A percentile compares a stretch with the other conserved stretches of the same genome.
These are phyloP conservation scores for Tribolium castaneum DNA, from an alignment of 1,140 invertebrate species.

Conservation along the genomic window DNA sequence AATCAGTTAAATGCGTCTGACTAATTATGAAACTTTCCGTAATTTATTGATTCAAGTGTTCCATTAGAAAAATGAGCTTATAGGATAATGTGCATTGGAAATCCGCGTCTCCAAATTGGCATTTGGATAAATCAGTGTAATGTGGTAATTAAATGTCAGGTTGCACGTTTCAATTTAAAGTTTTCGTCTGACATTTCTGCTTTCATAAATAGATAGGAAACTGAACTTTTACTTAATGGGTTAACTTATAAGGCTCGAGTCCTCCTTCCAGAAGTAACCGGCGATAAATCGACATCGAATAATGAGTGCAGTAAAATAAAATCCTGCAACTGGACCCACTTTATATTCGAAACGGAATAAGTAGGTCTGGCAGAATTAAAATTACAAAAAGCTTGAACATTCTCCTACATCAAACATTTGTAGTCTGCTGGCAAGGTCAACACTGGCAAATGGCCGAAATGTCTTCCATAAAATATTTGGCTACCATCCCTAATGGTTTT, in stretches of 20 bases:
- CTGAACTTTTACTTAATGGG: conserved; percentile 33
- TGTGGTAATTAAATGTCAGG: conserved; percentile 38
- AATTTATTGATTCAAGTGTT: neutral
- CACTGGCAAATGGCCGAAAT: conserved; percentile 37
- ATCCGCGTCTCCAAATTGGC: conserved; percentile 4
- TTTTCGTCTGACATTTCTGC: conserved; percentile 22
- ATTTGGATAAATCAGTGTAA: conserved; percentile 29
- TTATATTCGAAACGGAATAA: neutral
- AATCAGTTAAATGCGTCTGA: neutral
- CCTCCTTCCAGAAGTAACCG: neutral
- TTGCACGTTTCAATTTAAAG: conserved; percentile 33
- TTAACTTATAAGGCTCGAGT: conserved; percentile 21
- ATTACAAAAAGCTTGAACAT: neutral
- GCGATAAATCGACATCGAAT: neutral
- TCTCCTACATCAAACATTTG: conserved; percentile 7
- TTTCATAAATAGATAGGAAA: conserved; percentile 21
- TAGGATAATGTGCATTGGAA: neutral
- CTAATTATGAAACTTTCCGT: neutral
- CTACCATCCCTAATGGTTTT: conserved; percentile 37
- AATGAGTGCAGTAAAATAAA: conserved; percentile 1
- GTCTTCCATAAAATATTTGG: conserved; percentile 35
- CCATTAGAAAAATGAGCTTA: conserved; percentile 13
- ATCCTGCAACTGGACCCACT: neutral
- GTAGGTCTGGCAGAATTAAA: neutral
- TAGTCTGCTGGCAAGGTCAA: conserved; percentile 19